These are phyloP conservation scores for Phengaris arion DNA, from an alignment of 2,888 invertebrate species.

Conservation along the genomic window DNA sequence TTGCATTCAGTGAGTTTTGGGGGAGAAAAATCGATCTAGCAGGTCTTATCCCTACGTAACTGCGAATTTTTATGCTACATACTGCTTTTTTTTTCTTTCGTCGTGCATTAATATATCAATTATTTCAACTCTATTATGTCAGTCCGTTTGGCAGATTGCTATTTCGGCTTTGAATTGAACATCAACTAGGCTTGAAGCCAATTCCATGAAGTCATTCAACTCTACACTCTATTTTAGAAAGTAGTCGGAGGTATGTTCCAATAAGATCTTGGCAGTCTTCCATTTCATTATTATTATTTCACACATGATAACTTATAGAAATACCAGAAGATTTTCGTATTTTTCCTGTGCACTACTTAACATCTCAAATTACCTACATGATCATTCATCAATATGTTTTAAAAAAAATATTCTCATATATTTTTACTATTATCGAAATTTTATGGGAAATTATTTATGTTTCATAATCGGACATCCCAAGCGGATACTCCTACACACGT, in stretches of 20 bases:
- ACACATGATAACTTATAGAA: constrained; percentile 16
- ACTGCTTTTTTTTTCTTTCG: too few relatives aligned
- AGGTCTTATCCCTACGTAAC: too few relatives aligned
- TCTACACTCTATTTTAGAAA: constrained; percentile 18
- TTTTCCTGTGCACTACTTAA: neutral
- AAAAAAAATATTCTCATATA: too few relatives aligned
- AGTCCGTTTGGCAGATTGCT: neutral
- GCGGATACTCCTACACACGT: too few relatives aligned
- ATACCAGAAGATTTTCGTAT: neutral
- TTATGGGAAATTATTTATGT: too few relatives aligned
- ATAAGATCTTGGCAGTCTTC: constrained; percentile 21
- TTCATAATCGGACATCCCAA: too few relatives aligned
- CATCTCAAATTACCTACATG: neutral
- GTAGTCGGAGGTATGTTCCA: constrained; percentile 10
- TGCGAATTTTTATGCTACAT: too few relatives aligned
- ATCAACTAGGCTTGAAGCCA: constrained; percentile 19
- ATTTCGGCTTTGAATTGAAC: constrained; percentile 7
- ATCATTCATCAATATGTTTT: neutral
- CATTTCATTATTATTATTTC: constrained; percentile 18
- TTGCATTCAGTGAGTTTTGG: too few relatives aligned
- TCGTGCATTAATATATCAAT: too few relatives aligned
- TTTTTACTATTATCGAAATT: too few relatives aligned
- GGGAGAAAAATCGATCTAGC: too few relatives aligned
- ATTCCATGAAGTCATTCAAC: neutral
- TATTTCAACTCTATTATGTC: too few relatives aligned